A percentile compares a stretch with the other conserved stretches of the same genome.
phyloP scores from a whole-genome alignment of 2,888 invertebrate genomes.

The Euplexia lucipara region DNA sequence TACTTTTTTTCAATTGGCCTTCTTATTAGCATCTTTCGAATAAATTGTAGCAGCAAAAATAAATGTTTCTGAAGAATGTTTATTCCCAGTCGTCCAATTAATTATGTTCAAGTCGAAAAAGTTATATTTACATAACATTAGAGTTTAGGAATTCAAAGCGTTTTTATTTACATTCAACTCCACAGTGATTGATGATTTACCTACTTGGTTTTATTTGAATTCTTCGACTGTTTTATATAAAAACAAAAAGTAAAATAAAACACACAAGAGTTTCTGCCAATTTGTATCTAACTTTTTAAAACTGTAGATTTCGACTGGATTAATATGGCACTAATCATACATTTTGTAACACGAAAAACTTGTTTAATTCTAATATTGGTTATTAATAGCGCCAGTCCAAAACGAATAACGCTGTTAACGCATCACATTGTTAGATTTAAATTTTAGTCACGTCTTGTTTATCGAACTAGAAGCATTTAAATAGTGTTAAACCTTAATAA shows the following conservation, averaged over 20 bases:
- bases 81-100: slow-evolving; percentile 33
- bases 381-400: slow-evolving; percentile 30
- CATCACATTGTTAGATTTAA: slow-evolving; percentile 39
- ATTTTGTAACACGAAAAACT: slow-evolving; percentile 44
- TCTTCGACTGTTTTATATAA: slow-evolving; percentile 28
- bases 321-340: slow-evolving; percentile 17
- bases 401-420: slow-evolving; percentile 32
- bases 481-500: slow-evolving; percentile 70
- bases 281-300: slow-evolving; percentile 6
- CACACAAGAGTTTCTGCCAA: slow-evolving; percentile 14
- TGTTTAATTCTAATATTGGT: slow-evolving; percentile 36
- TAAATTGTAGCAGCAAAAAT: slow-evolving; percentile 15
- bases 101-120: slow-evolving; percentile 22
- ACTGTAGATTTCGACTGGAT: slow-evolving; percentile 23
- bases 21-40: slow-evolving; percentile 10
- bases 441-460: slow-evolving; percentile 48
- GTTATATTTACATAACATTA: slow-evolving; percentile 40
- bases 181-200: slow-evolving; percentile 40
- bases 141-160: slow-evolving; percentile 29
- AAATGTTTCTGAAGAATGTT: slow-evolving; percentile 3
- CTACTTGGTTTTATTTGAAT: slow-evolving; percentile 30
- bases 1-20: slow-evolving; percentile 21
- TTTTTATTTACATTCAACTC: slow-evolving; percentile 34
- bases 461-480: slow-evolving; percentile 65
- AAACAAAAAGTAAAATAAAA: slow-evolving; percentile 15